Percentiles rank a stretch among this genome's conserved stretches.
Conservation (phyloP, 2,888 invertebrate genomes). For the Disparrhopalites patrizii region DNA sequence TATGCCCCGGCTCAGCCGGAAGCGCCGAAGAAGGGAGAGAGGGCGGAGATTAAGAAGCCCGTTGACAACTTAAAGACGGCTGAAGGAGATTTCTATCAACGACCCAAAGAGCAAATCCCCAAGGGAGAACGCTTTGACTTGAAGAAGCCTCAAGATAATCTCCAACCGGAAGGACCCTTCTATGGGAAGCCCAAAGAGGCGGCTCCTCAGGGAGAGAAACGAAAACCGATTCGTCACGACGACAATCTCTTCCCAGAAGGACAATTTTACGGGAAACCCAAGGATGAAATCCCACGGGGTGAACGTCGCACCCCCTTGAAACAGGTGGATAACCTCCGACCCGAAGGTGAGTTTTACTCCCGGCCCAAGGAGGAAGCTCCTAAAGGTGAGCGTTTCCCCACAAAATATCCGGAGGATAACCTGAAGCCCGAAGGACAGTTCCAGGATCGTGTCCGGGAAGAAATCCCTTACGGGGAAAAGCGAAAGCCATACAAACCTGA, state of each 20-base stretch:
- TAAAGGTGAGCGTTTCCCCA: conserved; percentile 52
- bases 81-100: conserved; percentile 56
- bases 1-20: conserved; percentile 17
- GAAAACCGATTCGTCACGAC: conserved; percentile 53
- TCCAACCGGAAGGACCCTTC: conserved; percentile 60
- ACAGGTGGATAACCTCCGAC: conserved; percentile 59
- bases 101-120: conserved; percentile 45
- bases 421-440: conserved; percentile 22
- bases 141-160: conserved; percentile 55
- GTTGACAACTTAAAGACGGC: conserved; percentile 59
- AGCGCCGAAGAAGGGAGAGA: conserved; percentile 36
- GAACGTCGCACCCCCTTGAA: conserved; percentile 52
- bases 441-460: conserved; percentile 10
- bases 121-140: conserved; percentile 48
- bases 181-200: conserved; percentile 52
- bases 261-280: conserved; percentile 54
- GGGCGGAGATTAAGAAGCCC: conserved; percentile 50
- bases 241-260: conserved; percentile 51
- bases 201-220: conserved; percentile 50
- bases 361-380: conserved; percentile 44
- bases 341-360: conserved; percentile 57
- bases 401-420: conserved; percentile 55
- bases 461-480: conserved; percentile 11
- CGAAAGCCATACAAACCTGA: conserved; percentile 54
- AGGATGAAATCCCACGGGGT: conserved; percentile 52